These are phyloP conservation scores for Lysandra bellargus DNA, from an alignment of 2,888 invertebrate species.

Conservation along the genomic window DNA sequence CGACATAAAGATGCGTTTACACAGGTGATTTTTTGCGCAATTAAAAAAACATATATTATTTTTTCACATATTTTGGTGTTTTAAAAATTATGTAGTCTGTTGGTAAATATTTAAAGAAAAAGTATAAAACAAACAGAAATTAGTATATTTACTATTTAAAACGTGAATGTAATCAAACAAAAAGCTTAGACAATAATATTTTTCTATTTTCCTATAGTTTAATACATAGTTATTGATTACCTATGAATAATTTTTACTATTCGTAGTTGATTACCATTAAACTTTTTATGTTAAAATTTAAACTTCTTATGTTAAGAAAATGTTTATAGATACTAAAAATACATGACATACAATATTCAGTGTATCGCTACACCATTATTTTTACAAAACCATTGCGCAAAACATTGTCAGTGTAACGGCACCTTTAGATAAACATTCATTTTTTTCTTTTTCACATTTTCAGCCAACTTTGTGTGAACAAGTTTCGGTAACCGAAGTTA, in stretches of 20 bases:
- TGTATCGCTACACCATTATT: neutral
- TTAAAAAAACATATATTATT: neutral
- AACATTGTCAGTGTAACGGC: neutral
- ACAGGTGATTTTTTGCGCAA: neutral
- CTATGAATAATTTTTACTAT: too few relatives aligned
- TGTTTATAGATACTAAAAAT: too few relatives aligned
- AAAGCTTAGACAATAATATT: too few relatives aligned
- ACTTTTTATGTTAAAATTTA: too few relatives aligned
- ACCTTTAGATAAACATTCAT: constrained; percentile 53
- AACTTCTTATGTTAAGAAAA: too few relatives aligned
- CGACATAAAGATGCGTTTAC: neutral
- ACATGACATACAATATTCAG: neutral
- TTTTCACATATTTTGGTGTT: neutral
- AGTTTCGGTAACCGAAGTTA: constrained; percentile 73
- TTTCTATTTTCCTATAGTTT: too few relatives aligned
- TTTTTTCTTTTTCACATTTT: constrained; percentile 69
- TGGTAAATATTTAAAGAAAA: neutral
- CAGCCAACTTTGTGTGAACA: constrained; percentile 80
- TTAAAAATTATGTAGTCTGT: neutral
- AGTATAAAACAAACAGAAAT: neutral
- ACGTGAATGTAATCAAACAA: too few relatives aligned
- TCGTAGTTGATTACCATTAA: too few relatives aligned
- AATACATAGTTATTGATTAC: too few relatives aligned
- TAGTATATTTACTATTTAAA: neutral
- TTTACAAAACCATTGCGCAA: neutral